Evolutionary conservation across 2,888 invertebrate species (phyloP), one percentile per base, ranked within the genome.

Genomic region (Branchipolynoe longqiensis): DNA sequence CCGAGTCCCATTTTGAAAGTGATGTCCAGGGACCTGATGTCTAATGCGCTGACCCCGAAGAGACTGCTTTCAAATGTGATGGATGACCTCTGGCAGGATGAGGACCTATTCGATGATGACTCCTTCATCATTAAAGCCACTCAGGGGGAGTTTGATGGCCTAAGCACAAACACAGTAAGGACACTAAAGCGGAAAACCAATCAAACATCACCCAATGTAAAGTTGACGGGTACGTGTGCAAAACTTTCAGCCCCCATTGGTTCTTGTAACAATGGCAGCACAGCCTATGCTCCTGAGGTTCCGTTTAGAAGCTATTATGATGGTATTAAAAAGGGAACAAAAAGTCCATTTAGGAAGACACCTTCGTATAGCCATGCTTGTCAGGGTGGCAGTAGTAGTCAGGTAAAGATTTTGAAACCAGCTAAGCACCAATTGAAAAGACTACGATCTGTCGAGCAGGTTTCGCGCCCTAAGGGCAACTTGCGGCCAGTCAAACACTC

Each of bases 71-170:
- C 12, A 36, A 22, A 2, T 36, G 14, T 38, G 12, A 1, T 69
- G 69, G 69, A 69, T 12, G 69, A 69, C 38, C 69, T 69, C 22
- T 69, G 69, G 69, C 12, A 33, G 18, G 69, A 69, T 22, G 69
- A 69, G 36, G 69, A 69, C 22, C 38, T 69, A 3, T 69, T 69
- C 22, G 69, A 38, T 18, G 58, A 58, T n/a, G 69, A 69, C 38
- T 69, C 69, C 12, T 69, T 69, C 36, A 69, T 69, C 69, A 69
- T 69, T 8, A 31, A 33, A 18, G 69, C 69, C 1, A 69, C 69
- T 36, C 69, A 69, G 22, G 69, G 36, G 0, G 33, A 12, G 14
- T 69, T 36, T 69, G 36, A 69, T 36, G 36, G 4, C 3, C 22
- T 38, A 0, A 36, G 8, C 48, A n/a, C n/a, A n/a, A n/a, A 25